Conservation (phyloP, 2,113 vertebrate genomes). For the Eptesicus fuscus region DNA sequence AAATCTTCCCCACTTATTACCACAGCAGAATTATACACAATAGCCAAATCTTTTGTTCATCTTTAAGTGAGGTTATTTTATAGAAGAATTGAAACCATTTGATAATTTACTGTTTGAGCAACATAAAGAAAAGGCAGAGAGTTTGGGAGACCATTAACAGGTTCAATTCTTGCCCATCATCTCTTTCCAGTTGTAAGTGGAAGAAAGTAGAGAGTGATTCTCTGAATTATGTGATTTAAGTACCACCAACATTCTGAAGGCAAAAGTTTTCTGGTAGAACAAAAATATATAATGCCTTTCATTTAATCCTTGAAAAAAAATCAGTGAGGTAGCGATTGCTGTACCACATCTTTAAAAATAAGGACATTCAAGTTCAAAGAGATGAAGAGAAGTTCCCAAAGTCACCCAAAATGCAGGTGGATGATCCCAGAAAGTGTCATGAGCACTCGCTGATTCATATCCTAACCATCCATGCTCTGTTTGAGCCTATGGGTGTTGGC, state of each 20-base stretch:
- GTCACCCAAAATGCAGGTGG: background rate
- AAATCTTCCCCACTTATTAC: background rate
- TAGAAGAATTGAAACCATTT: background rate
- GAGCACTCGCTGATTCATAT: background rate
- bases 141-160: background rate
- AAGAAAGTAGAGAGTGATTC: background rate
- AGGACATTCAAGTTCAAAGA: background rate
- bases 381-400: background rate
- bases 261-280: background rate
- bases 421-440: background rate
- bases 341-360: background rate
- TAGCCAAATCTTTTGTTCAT: too few relatives aligned
- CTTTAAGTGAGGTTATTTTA: background rate
- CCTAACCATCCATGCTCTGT: background rate
- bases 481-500: background rate
- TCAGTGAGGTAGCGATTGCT: background rate
- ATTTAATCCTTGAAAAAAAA: background rate
- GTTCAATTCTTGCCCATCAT: background rate
- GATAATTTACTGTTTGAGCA: background rate
- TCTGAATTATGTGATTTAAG: background rate
- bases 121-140: background rate
- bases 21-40: too few relatives aligned
- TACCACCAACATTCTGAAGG: background rate
- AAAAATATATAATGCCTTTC: background rate
- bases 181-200: background rate